A percentile compares a stretch with the other conserved stretches of the same genome.
phyloP scores from a whole-genome alignment of 1,140 invertebrate species.

The Philotrypesis tridentata region DNA sequence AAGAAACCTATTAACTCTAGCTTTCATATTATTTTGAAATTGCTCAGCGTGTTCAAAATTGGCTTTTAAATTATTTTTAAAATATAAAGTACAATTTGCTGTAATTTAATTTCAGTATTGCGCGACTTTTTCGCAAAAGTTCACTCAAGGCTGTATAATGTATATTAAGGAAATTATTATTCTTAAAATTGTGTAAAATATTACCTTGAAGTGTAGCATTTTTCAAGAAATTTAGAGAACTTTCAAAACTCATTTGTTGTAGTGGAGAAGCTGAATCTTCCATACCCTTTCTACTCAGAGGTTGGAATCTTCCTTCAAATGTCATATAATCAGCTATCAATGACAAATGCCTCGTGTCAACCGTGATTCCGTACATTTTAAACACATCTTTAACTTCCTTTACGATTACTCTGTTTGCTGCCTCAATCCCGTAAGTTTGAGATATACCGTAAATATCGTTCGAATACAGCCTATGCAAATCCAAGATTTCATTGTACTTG shows the following conservation, averaged over 20 bases:
- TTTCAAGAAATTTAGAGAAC: conserved; percentile 90
- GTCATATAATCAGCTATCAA: conserved; percentile 99
- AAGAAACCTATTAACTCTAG: background rate
- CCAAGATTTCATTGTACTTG: conserved; percentile 85
- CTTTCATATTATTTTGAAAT: too few relatives aligned
- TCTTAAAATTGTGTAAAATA: conserved; percentile 19
- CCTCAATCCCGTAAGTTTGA: conserved; percentile 95
- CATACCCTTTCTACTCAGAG: conserved; percentile 94
- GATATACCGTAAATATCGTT: conserved; percentile 97
- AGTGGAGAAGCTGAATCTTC: conserved; percentile 90
- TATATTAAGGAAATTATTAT: too few relatives aligned
- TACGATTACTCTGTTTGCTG: conserved; percentile 91
- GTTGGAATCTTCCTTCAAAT: conserved; percentile 90
- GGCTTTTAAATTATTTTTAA: too few relatives aligned
- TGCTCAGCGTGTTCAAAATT: too few relatives aligned
- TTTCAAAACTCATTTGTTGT: conserved; percentile 99
- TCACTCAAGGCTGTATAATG: too few relatives aligned
- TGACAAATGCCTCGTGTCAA: conserved; percentile 94
- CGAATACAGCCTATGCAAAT: conserved; percentile 90
- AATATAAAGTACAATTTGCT: too few relatives aligned
- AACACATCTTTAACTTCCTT: conserved; percentile 95
- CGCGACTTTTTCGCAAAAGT: too few relatives aligned
- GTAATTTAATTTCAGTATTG: too few relatives aligned
- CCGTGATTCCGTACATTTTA: conserved; percentile 95
- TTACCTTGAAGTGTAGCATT: conserved; percentile 82